A percentile compares a stretch with the other conserved stretches of the same genome.
Evolutionary conservation across 2,888 invertebrate species (phyloP).

Genomic region (Epinotia nisella): DNA sequence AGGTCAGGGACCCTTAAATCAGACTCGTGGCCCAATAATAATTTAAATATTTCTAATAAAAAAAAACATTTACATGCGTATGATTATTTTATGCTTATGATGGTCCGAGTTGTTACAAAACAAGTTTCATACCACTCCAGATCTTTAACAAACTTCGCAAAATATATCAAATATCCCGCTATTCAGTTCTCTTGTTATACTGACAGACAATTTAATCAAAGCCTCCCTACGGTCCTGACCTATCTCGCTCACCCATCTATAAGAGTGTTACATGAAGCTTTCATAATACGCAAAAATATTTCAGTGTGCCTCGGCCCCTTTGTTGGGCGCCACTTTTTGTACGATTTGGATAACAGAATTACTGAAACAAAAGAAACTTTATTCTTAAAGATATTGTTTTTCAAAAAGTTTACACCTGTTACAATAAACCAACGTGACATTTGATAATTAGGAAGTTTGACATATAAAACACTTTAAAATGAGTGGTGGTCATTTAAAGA

Average conservation of each 20-base stretch:
- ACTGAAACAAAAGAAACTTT: not conserved
- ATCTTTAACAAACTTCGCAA: not conserved
- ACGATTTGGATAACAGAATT: not conserved
- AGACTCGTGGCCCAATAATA: too few species aligned
- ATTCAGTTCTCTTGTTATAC: conserved; percentile 30
- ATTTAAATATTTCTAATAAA: too few species aligned
- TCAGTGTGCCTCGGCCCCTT: conserved; percentile 14
- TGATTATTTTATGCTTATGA: not conserved
- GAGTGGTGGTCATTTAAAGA: too few species aligned
- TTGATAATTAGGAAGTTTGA: too few species aligned
- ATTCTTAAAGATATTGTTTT: too few species aligned
- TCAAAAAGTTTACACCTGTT: too few species aligned
- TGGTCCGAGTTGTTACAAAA: not conserved
- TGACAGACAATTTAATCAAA: conserved; percentile 42
- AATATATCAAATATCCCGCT: conserved; percentile 9
- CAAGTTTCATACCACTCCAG: not conserved
- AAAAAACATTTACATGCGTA: too few species aligned
- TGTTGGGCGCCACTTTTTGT: conserved; percentile 34
- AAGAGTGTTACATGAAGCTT: conserved; percentile 23
- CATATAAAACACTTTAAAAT: too few species aligned
- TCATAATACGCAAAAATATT: conserved; percentile 41
- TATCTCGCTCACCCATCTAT: conserved; percentile 43
- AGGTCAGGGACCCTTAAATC: too few species aligned
- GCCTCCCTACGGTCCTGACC: conserved; percentile 37
- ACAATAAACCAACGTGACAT: too few species aligned